These are phyloP conservation scores for Bambusicola thoracicus DNA, from an alignment of 2,113 vertebrate genomes.

Conservation along the genomic window DNA sequence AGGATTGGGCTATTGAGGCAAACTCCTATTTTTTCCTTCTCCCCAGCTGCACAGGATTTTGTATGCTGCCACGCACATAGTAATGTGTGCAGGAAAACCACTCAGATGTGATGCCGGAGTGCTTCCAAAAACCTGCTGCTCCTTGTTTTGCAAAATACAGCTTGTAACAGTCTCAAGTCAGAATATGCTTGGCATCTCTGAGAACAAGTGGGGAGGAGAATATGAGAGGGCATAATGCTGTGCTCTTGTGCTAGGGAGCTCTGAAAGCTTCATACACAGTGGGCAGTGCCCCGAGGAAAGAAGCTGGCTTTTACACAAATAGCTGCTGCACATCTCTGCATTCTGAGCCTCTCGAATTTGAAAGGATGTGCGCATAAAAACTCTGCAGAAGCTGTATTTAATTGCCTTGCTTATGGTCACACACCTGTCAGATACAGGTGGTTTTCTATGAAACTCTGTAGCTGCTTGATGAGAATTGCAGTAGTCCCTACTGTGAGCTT, in stretches of 20 bases:
- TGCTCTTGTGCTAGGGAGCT: background rate
- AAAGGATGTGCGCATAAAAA: background rate
- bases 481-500: background rate
- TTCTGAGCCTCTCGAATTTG: background rate
- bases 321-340: background rate
- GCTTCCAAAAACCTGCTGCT: background rate
- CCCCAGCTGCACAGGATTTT: background rate
- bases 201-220: background rate
- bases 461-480: background rate
- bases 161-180: background rate
- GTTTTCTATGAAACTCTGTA: background rate
- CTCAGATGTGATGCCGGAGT: background rate
- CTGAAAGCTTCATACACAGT: background rate
- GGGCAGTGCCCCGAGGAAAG: background rate
- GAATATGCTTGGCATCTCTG: background rate
- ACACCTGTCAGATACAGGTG: background rate
- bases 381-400: background rate
- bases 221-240: background rate
- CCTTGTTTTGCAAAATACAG: background rate
- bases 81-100: background rate
- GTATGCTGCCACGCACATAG: background rate
- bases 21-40: background rate
- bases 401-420: background rate
- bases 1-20: background rate
- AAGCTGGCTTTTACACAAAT: background rate